A percentile compares a stretch with the other conserved stretches of the same genome.
phyloP scores from a whole-genome alignment of 2,888 invertebrate species.

The Bembecia ichneumoniformis region DNA sequence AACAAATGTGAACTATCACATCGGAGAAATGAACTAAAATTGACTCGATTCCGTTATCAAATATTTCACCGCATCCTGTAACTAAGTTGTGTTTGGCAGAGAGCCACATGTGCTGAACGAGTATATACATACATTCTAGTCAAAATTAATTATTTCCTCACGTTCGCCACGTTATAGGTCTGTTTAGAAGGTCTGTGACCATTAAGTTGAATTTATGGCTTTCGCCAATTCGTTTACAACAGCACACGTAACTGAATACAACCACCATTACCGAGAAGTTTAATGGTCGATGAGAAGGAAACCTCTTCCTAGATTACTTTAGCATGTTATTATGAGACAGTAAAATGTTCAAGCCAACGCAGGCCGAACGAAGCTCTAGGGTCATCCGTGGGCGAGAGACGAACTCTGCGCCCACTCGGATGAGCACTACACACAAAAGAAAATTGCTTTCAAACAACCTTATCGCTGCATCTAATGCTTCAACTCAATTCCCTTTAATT shows the following conservation, averaged over 20 bases:
- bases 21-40: slow-evolving; percentile 24
- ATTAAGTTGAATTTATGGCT: too few relatives aligned
- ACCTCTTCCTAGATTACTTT: slow-evolving; percentile 45
- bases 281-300: slow-evolving; percentile 40
- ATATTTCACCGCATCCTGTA: slow-evolving; percentile 7
- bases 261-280: slow-evolving; percentile 32
- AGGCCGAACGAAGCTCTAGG: slow-evolving; percentile 22
- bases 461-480: slow-evolving; percentile 8
- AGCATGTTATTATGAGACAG: slow-evolving; percentile 37
- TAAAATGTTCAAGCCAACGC: slow-evolving; percentile 32
- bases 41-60: slow-evolving; percentile 18
- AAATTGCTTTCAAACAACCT: slow-evolving; percentile 13
- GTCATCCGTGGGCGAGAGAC: slow-evolving; percentile 32
- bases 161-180: too few relatives aligned
- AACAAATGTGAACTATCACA: slow-evolving; percentile 19
- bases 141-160: too few relatives aligned
- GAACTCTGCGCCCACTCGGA: slow-evolving; percentile 17
- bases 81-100: slow-evolving; percentile 26
- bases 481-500: slow-evolving; percentile 1
- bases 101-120: slow-evolving; percentile 31
- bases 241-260: slow-evolving; percentile 19
- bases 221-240: too few relatives aligned
- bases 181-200: too few relatives aligned
- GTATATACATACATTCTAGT: slow-evolving; percentile 2
- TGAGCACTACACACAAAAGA: slow-evolving; percentile 9